These are phyloP conservation scores for Hydrozoanthus gracilis DNA, from an alignment of 92 coral and sea anemone genomes.

Conservation along the genomic window DNA sequence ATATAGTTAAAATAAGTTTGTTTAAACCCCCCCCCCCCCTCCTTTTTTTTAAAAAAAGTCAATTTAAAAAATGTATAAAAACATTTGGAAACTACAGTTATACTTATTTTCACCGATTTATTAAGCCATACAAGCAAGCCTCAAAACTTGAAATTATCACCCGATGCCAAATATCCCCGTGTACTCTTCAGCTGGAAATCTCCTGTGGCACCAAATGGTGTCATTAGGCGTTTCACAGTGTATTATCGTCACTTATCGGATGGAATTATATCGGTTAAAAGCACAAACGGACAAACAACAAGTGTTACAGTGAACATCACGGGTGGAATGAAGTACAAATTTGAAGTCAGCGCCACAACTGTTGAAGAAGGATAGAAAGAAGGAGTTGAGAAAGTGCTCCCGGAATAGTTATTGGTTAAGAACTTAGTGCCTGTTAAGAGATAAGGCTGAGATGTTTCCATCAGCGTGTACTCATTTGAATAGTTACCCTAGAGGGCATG, in stretches of 20 bases:
- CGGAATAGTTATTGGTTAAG: neutral
- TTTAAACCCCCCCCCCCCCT: no score
- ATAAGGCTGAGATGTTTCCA: no score
- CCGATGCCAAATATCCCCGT: neutral
- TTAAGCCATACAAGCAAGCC: constrained; percentile 1
- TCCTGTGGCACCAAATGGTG: neutral
- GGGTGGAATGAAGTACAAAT: neutral
- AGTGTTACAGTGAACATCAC: neutral
- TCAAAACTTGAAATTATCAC: no score
- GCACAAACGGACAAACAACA: neutral
- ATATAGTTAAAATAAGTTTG: no score
- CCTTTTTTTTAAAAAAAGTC: no score
- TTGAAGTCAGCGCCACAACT: neutral
- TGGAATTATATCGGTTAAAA: neutral
- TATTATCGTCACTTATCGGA: neutral
- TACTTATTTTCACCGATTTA: no score
- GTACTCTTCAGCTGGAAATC: neutral
- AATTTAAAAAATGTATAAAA: no score
- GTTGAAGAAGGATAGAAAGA: neutral
- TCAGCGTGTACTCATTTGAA: no score
- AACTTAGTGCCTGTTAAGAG: neutral
- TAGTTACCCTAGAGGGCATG: no score
- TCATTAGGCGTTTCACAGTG: neutral
- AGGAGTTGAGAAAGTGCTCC: neutral
- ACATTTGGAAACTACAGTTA: no score